Conservation (phyloP, 2,888 invertebrate species). For the Yponomeuta sedellus region DNA sequence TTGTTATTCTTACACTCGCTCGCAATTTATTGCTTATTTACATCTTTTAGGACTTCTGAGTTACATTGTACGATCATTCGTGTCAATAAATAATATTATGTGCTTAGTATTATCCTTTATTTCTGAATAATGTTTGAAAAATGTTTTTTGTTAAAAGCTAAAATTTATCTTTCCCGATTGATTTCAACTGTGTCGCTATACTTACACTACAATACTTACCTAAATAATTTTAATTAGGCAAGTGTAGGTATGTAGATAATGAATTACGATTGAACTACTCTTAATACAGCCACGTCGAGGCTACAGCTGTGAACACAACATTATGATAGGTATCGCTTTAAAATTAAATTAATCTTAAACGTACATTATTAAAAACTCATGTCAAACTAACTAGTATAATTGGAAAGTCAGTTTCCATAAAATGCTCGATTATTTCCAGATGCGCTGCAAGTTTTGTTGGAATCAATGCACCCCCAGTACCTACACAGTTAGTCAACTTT, state of each 20-base stretch:
- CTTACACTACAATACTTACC: no score
- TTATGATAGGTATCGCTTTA: slow-evolving; percentile 20
- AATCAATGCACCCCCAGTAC: not conserved
- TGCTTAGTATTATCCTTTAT: no score
- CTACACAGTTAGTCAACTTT: not conserved
- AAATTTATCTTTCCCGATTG: no score
- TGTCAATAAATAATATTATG: no score
- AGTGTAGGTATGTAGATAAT: no score
- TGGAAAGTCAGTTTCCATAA: slow-evolving; percentile 45
- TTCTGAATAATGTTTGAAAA: no score
- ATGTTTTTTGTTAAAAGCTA: no score
- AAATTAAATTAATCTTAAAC: slow-evolving; percentile 6
- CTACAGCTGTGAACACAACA: not conserved
- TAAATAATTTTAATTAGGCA: not conserved
- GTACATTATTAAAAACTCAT: slow-evolving; percentile 22
- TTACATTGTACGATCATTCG: no score
- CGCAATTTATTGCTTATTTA: no score
- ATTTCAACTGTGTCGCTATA: not conserved
- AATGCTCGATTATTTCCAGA: slow-evolving; percentile 29
- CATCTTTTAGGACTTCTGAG: no score
- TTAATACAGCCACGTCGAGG: not conserved
- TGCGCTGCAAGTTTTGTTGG: not conserved
- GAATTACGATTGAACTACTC: not conserved
- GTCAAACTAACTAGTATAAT: slow-evolving; percentile 22
- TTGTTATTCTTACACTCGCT: no score